phyloP scores from a whole-genome alignment of 1,140 invertebrate species.

The Heliconius nattereri region DNA sequence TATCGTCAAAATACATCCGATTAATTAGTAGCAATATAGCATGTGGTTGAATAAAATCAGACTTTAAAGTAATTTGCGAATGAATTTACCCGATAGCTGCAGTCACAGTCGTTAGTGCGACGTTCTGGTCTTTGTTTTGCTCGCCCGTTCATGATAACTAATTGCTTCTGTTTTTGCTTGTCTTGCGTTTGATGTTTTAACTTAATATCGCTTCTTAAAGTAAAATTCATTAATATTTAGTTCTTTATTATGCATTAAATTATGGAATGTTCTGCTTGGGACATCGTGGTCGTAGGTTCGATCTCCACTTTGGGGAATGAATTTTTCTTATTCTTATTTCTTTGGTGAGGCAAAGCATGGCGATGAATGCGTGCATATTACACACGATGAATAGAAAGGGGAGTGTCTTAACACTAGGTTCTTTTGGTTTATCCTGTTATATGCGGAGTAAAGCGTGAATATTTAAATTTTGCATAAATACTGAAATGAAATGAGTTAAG shows the following conservation, averaged over 20 bases:
- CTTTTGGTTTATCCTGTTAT: too few relatives aligned
- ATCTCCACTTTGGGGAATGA: too few relatives aligned
- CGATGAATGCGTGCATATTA: too few relatives aligned
- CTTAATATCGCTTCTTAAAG: background rate
- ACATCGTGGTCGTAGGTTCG: too few relatives aligned
- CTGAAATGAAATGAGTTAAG: too few relatives aligned
- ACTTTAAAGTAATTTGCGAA: constrained; percentile 10
- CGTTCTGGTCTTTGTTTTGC: constrained; percentile 51
- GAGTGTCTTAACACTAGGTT: too few relatives aligned
- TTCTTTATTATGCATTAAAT: background rate
- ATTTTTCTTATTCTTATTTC: too few relatives aligned
- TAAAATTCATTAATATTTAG: background rate
- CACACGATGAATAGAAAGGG: too few relatives aligned
- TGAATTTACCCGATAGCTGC: constrained; percentile 11
- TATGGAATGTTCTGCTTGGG: too few relatives aligned
- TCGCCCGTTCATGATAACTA: constrained; percentile 66
- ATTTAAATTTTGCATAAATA: too few relatives aligned
- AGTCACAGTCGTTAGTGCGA: constrained; percentile 56
- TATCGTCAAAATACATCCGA: background rate
- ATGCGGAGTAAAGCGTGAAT: too few relatives aligned
- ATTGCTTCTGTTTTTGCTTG: constrained; percentile 53
- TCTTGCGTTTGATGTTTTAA: constrained; percentile 26
- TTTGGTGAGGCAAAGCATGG: too few relatives aligned
- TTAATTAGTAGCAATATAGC: background rate
- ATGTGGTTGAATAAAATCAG: background rate